Conservation (phyloP, 2,113 vertebrate species). For the Festucalex cinctus region DNA sequence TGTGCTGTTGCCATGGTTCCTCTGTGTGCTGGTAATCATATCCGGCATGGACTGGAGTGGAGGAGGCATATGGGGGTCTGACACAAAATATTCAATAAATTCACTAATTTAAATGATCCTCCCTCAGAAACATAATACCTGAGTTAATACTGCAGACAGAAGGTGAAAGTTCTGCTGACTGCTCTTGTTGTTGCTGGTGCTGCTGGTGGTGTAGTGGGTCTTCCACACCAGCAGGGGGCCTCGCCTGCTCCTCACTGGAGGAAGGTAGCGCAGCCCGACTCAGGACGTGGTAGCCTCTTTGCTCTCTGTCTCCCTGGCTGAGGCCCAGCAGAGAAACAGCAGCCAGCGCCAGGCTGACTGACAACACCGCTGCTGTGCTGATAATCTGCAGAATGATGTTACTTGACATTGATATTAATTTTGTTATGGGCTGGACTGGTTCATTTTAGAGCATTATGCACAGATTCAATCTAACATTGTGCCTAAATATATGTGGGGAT, state of each 20-base stretch:
- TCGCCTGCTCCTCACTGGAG: constrained; percentile 64
- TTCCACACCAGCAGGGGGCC: constrained; percentile 59
- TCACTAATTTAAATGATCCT: not conserved
- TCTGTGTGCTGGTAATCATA: constrained; percentile 62
- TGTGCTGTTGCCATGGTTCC: constrained; percentile 69
- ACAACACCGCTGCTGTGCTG: constrained; percentile 80
- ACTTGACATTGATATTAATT: too few relatives aligned
- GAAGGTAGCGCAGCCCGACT: constrained; percentile 71
- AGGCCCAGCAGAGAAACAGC: constrained; percentile 88
- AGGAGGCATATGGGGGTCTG: constrained; percentile 68
- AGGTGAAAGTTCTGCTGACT: constrained; percentile 16
- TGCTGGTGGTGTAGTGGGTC: constrained; percentile 53
- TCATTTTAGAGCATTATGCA: not conserved
- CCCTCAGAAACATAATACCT: constrained; percentile 19
- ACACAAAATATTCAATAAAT: constrained; percentile 4
- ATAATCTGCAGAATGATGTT: constrained; percentile 78
- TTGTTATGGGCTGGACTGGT: not conserved
- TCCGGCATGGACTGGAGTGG: constrained; percentile 61
- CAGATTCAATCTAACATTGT: too few relatives aligned
- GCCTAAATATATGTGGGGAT: too few relatives aligned
- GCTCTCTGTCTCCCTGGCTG: constrained; percentile 78
- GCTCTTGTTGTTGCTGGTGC: constrained; percentile 43
- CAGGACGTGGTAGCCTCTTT: constrained; percentile 79
- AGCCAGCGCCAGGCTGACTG: constrained; percentile 81
- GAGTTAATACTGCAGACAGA: constrained; percentile 40